These are phyloP conservation scores for Pseudochirops cupreus DNA, from an alignment of 2,797 vertebrate species.

Conservation along the genomic window DNA sequence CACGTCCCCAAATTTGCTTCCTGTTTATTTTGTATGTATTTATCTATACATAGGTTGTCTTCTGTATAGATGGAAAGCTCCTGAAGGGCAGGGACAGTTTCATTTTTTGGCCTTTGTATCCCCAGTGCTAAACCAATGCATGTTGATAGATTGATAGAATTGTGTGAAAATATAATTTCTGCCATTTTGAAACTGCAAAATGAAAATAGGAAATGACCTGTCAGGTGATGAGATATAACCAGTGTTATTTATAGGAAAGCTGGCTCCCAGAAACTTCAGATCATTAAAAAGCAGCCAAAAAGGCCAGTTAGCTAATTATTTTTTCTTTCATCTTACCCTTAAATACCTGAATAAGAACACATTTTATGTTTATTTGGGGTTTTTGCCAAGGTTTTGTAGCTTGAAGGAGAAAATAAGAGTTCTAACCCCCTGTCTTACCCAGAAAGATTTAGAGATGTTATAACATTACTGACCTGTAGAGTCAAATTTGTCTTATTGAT, in stretches of 20 bases:
- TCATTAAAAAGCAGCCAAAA: background rate
- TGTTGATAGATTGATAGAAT: background rate
- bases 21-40: background rate
- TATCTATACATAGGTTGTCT: background rate
- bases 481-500: background rate
- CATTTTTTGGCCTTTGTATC: background rate
- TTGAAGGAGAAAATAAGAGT: background rate
- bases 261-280: background rate
- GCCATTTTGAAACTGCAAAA: background rate
- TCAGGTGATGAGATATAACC: background rate
- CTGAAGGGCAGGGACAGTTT: background rate
- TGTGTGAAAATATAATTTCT: background rate
- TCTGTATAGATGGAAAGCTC: background rate
- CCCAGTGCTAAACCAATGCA: background rate
- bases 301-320: background rate
- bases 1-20: background rate
- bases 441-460: background rate
- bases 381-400: conserved; percentile 9
- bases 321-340: conserved; percentile 11
- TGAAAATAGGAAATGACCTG: background rate
- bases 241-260: background rate
- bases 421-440: background rate
- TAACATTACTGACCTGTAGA: background rate
- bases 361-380: conserved; percentile 2
- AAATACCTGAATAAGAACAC: background rate